These are phyloP conservation scores for Sceliomorpha sp. DNA, from an alignment of 2,888 invertebrate genomes.

Conservation along the genomic window DNA sequence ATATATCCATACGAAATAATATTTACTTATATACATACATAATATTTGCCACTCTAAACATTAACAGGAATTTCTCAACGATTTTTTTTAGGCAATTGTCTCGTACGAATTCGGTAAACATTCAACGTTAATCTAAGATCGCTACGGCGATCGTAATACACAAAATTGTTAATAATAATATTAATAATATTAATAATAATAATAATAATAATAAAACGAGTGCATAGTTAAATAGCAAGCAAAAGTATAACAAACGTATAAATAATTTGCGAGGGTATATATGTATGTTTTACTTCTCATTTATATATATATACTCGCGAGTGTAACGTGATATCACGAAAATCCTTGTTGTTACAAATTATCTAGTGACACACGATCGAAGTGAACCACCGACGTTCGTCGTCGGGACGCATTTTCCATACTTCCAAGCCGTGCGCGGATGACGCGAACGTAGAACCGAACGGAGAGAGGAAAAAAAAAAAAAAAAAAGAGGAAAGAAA, in stretches of 20 bases:
- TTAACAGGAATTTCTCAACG: slow-evolving; percentile 50
- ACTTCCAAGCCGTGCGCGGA: no score
- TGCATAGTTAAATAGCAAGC: slow-evolving; percentile 49
- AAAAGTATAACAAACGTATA: slow-evolving; percentile 44
- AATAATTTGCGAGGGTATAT: slow-evolving; percentile 34
- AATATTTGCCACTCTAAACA: slow-evolving; percentile 37
- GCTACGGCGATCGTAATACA: slow-evolving; percentile 23
- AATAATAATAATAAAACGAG: slow-evolving; percentile 43
- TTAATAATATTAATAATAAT: slow-evolving; percentile 29
- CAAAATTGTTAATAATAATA: slow-evolving; percentile 14
- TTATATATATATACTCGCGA: background rate
- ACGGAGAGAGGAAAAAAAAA: no score
- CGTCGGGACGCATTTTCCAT: no score
- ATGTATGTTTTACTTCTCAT: slow-evolving; percentile 1
- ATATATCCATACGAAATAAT: slow-evolving; percentile 31
- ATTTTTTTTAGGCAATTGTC: slow-evolving; percentile 48
- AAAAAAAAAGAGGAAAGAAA: background rate
- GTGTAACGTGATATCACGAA: slow-evolving; percentile 5
- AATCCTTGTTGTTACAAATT: slow-evolving; percentile 11
- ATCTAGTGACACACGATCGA: slow-evolving; percentile 21
- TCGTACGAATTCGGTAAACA: slow-evolving; percentile 39
- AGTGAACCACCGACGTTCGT: slow-evolving; percentile 1
- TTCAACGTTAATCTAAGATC: slow-evolving; percentile 53
- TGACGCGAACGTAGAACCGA: no score
- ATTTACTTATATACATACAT: slow-evolving; percentile 53